phyloP scores from a whole-genome alignment of 2,888 invertebrate species.

The Drosophila nr. perissopoda region DNA sequence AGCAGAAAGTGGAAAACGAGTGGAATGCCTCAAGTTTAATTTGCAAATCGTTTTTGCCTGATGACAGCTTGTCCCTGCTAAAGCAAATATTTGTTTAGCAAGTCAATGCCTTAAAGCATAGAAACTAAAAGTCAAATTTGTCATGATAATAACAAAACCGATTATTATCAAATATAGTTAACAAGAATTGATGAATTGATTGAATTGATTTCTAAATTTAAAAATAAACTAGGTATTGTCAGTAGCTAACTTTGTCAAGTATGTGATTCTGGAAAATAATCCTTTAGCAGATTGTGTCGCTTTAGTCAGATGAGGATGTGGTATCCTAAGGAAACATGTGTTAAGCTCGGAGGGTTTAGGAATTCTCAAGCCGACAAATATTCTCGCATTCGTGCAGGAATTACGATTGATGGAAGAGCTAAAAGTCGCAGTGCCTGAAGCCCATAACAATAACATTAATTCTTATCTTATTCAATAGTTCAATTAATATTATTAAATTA shows the following conservation, averaged over 20 bases:
- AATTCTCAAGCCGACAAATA: background rate
- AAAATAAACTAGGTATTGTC: background rate
- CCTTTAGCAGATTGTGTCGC: background rate
- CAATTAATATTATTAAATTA: background rate
- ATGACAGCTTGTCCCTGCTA: background rate
- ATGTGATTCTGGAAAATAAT: background rate
- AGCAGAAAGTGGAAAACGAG: background rate
- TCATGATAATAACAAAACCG: background rate
- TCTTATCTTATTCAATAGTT: background rate
- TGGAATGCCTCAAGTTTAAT: background rate
- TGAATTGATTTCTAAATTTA: background rate
- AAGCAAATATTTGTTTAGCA: background rate
- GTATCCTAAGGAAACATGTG: background rate
- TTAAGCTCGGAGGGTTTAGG: background rate
- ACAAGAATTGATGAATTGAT: background rate
- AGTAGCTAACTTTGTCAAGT: background rate
- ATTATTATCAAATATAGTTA: background rate
- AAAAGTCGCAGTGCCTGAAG: background rate
- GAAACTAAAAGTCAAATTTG: background rate
- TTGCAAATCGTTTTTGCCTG: background rate
- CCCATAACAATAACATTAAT: background rate
- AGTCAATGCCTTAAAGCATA: background rate
- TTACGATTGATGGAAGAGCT: background rate
- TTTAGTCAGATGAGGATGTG: background rate
- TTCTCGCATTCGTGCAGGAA: background rate